Conservation (phyloP, 1,140 invertebrate species). For the Babylonia areolata region DNA sequence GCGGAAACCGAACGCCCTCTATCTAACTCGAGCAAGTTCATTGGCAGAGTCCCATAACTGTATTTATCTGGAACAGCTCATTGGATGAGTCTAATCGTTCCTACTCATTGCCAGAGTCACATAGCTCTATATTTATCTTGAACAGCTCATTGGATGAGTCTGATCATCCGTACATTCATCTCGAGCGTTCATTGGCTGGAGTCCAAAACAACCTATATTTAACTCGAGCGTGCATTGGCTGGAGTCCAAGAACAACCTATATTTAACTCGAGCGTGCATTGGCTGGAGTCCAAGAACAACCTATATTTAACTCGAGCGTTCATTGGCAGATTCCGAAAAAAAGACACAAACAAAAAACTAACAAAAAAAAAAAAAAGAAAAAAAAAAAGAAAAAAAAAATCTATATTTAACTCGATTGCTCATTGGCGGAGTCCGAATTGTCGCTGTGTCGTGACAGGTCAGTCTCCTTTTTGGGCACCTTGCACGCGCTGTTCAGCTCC, state of each 20-base stretch:
- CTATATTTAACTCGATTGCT: slow-evolving; percentile 43
- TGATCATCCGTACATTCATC: too few relatives aligned
- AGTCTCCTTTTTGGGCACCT: slow-evolving; percentile 12
- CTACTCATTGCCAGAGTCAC: too few relatives aligned
- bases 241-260: neutral
- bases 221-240: neutral
- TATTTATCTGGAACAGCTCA: too few relatives aligned
- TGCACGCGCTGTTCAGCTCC: slow-evolving; percentile 51
- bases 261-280: neutral
- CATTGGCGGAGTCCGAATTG: slow-evolving; percentile 35
- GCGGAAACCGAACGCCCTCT: too few relatives aligned
- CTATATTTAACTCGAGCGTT: neutral
- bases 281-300: neutral
- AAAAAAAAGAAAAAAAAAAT: too few relatives aligned
- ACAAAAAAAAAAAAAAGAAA: too few relatives aligned
- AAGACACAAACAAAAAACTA: too few relatives aligned
- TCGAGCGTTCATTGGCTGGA: neutral
- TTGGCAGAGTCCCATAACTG: too few relatives aligned
- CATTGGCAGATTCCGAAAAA: neutral
- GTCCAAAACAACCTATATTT: neutral
- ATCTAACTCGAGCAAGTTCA: too few relatives aligned
- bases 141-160: too few relatives aligned
- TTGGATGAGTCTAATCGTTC: too few relatives aligned
- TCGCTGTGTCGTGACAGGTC: slow-evolving; percentile 20
- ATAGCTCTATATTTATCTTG: too few relatives aligned